phyloP scores from a whole-genome alignment of 2,888 invertebrate genomes.

The Atethmia centrago region DNA sequence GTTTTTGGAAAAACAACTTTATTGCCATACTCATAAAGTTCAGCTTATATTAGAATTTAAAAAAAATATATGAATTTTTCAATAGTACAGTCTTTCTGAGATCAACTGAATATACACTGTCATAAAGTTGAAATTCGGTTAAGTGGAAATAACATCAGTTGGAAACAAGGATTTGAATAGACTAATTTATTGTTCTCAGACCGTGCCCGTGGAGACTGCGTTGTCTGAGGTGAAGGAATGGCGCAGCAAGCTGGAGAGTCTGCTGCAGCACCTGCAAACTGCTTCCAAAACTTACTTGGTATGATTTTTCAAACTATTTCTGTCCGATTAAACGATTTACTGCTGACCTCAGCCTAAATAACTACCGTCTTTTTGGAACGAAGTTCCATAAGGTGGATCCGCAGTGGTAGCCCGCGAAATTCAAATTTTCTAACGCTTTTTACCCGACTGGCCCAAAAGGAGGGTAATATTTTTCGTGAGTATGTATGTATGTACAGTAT shows the following conservation, averaged over 20 bases:
- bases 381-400: too few relatives aligned
- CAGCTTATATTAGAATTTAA: neutral
- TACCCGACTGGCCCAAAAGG: too few relatives aligned
- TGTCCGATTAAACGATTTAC: neutral
- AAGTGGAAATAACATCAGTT: neutral
- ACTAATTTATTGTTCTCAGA: slow-evolving; percentile 76
- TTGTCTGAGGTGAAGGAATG: slow-evolving; percentile 88
- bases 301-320: slow-evolving; percentile 57
- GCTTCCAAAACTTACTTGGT: slow-evolving; percentile 90
- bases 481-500: too few relatives aligned
- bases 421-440: too few relatives aligned
- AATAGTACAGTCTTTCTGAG: neutral
- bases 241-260: slow-evolving; percentile 82
- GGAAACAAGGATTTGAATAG: neutral
- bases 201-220: slow-evolving; percentile 91
- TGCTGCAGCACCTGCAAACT: slow-evolving; percentile 88
- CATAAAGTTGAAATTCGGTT: neutral
- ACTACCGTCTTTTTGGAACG: too few relatives aligned
- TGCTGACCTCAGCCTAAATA: neutral
- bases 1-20: neutral
- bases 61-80: too few relatives aligned
- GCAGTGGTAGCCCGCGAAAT: too few relatives aligned
- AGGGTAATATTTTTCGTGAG: too few relatives aligned
- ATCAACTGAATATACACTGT: neutral
- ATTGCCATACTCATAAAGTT: neutral